Percentiles rank a stretch among this genome's conserved stretches.
phyloP scores from a whole-genome alignment of 2,888 invertebrate genomes.

The Stenodema calcarata region DNA sequence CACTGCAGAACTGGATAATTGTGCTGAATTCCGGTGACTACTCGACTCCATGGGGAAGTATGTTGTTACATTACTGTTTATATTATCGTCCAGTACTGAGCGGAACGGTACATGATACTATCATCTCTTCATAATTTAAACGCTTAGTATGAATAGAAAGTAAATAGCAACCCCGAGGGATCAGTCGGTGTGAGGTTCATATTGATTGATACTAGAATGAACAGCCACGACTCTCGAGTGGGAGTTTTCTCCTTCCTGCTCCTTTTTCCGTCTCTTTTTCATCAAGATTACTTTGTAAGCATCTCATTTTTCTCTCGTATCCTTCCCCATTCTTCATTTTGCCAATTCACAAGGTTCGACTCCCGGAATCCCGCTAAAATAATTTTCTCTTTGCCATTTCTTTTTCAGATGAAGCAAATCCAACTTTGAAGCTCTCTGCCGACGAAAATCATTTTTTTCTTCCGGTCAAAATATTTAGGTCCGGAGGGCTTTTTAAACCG shows the following conservation, averaged over 20 bases:
- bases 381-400: neutral
- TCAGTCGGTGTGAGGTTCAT: too few species aligned
- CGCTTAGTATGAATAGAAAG: too few species aligned
- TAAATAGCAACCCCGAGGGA: too few species aligned
- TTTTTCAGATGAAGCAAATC: neutral
- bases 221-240: neutral
- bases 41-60: too few species aligned
- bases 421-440: neutral
- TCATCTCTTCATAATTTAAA: too few species aligned
- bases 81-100: too few species aligned
- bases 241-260: neutral
- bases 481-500: neutral
- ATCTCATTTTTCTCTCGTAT: neutral
- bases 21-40: too few species aligned
- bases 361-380: neutral
- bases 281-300: neutral
- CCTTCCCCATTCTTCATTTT: neutral
- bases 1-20: too few species aligned
- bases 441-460: neutral
- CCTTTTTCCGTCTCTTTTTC: neutral
- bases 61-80: too few species aligned
- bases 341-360: neutral
- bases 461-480: neutral
- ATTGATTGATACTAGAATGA: too few species aligned
- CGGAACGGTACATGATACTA: too few species aligned